These are phyloP conservation scores for Ptychoptera contaminata DNA, from an alignment of 2,888 invertebrate species.

Conservation along the genomic window DNA sequence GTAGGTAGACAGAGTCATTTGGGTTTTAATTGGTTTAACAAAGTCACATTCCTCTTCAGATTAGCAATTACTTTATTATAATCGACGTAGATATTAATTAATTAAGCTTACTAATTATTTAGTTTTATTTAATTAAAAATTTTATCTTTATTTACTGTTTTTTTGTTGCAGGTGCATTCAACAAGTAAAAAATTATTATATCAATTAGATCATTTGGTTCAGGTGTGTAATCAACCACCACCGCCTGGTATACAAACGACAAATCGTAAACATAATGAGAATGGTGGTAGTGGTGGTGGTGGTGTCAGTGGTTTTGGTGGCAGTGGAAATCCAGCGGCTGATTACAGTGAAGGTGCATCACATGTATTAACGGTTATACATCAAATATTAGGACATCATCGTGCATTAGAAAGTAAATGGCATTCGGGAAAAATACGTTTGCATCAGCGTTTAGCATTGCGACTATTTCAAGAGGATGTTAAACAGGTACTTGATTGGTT, in stretches of 20 bases:
- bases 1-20: no score
- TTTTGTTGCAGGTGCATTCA: constrained; percentile 59
- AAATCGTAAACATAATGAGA: constrained; percentile 28
- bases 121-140: not conserved
- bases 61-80: no score
- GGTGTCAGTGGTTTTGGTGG: constrained; percentile 11
- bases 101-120: not conserved
- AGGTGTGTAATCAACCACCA: constrained; percentile 83
- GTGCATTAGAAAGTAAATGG: constrained; percentile 87
- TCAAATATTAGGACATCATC: constrained; percentile 88
- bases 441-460: constrained; percentile 82
- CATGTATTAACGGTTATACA: constrained; percentile 94
- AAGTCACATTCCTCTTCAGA: no score
- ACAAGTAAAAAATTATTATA: constrained; percentile 92
- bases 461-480: constrained; percentile 93
- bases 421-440: constrained; percentile 88
- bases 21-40: no score
- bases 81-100: not conserved
- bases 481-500: constrained; percentile 96
- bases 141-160: constrained; percentile 25
- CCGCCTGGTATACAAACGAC: constrained; percentile 35
- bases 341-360: constrained; percentile 92
- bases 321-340: constrained; percentile 66
- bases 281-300: constrained; percentile 19
- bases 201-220: constrained; percentile 88